Evolutionary conservation across 2,888 invertebrate genomes (phyloP).

Genomic region (Cosmia trapezina): DNA sequence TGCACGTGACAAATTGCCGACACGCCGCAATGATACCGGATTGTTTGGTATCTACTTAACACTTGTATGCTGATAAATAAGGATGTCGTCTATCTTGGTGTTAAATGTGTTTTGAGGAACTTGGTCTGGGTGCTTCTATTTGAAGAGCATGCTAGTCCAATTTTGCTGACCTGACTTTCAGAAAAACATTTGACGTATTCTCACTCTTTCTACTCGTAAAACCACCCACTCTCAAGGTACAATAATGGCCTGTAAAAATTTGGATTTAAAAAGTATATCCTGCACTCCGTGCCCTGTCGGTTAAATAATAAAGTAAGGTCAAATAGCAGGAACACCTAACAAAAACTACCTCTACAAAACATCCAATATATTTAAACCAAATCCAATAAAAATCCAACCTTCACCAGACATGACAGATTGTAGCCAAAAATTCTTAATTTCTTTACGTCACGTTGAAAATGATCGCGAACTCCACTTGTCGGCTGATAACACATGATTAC

Average conservation of each 20-base stretch:
- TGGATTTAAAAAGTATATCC: background rate
- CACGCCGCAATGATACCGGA: slow-evolving; percentile 16
- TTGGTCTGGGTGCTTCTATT: background rate
- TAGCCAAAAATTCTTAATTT: slow-evolving; percentile 27
- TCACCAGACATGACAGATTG: slow-evolving; percentile 22
- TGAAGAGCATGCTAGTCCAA: background rate
- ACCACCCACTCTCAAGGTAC: too few species aligned
- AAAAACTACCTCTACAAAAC: background rate
- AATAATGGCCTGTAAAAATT: background rate
- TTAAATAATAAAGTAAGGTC: background rate
- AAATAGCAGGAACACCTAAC: background rate
- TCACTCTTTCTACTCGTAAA: background rate
- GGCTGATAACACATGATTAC: slow-evolving; percentile 71
- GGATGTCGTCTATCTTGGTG: background rate
- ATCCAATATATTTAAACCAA: background rate
- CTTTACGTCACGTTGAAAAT: slow-evolving; percentile 59
- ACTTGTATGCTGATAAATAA: slow-evolving; percentile 5
- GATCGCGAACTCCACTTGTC: slow-evolving; percentile 65
- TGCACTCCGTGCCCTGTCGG: too few species aligned
- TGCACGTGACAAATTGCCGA: slow-evolving; percentile 45
- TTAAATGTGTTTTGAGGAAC: slow-evolving; percentile 6
- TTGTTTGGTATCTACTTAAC: slow-evolving; percentile 8
- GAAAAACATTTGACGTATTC: background rate
- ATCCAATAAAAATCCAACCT: slow-evolving; percentile 18
- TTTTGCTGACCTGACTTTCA: too few species aligned